Conservation (phyloP, 1,140 invertebrate genomes). For the Saccostrea cuccullata region DNA sequence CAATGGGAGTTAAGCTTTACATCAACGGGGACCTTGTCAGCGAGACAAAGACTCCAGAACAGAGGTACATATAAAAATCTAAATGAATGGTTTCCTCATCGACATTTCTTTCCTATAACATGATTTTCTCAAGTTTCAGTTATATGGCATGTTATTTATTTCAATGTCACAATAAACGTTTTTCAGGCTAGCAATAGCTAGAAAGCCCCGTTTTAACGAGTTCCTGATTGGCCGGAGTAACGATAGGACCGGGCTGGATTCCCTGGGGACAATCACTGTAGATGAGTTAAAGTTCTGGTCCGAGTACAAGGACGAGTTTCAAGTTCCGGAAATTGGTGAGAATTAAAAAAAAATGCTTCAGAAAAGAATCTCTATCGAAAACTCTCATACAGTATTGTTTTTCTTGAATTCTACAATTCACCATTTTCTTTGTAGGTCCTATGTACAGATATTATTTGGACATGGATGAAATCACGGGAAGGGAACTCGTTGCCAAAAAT, state of each 20-base stretch:
- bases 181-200: conserved; percentile 48
- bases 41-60: conserved; percentile 50
- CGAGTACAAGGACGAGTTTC: conserved; percentile 60
- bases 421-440: conserved; percentile 64
- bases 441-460: conserved; percentile 71
- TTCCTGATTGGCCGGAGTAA: conserved; percentile 73
- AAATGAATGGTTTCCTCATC: no score
- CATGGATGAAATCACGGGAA: conserved; percentile 66
- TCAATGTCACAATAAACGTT: neutral
- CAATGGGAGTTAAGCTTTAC: conserved; percentile 69
- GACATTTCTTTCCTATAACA: no score
- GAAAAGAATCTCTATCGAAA: no score
- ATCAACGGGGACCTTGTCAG: conserved; percentile 70
- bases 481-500: conserved; percentile 58
- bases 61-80: conserved; percentile 45
- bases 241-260: conserved; percentile 59
- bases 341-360: no score
- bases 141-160: neutral
- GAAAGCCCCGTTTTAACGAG: conserved; percentile 57
- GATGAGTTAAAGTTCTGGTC: conserved; percentile 77
- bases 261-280: conserved; percentile 67
- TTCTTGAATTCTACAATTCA: neutral
- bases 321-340: conserved; percentile 71
- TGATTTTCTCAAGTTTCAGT: neutral
- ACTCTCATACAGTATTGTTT: no score